A percentile compares a stretch with the other conserved stretches of the same genome.
phyloP scores from a whole-genome alignment of 2,113 vertebrate species.

The Opisthocomus hoazin region DNA sequence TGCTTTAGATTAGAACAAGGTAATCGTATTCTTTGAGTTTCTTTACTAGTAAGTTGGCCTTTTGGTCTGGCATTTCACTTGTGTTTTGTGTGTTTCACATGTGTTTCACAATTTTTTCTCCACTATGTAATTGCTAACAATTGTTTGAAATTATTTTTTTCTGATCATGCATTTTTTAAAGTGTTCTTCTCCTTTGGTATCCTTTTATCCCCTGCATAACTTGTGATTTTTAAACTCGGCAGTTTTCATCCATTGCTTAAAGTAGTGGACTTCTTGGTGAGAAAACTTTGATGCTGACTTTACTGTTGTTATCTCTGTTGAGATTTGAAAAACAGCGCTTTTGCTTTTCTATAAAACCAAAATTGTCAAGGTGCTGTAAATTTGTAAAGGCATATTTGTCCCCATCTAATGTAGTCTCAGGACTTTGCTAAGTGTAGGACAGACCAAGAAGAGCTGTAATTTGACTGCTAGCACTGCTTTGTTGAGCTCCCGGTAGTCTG shows the following conservation, averaged over 20 bases:
- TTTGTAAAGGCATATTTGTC: neutral
- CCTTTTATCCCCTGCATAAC: neutral
- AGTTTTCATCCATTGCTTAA: neutral
- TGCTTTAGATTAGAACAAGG: constrained; percentile 96
- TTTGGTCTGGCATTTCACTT: neutral
- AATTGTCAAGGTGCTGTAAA: neutral
- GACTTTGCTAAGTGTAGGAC: neutral
- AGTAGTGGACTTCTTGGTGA: neutral
- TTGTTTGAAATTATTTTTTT: neutral
- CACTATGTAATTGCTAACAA: neutral
- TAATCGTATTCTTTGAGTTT: constrained; percentile 55
- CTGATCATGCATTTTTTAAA: neutral
- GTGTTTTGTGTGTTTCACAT: neutral
- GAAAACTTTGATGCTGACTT: neutral
- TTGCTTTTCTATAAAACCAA: neutral
- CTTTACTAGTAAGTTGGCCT: neutral
- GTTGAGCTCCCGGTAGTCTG: accelerated
- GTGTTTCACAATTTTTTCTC: neutral
- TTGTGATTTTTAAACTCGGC: neutral
- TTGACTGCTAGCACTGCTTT: neutral
- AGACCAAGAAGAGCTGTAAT: neutral
- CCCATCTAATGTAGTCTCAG: neutral
- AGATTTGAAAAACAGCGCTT: neutral
- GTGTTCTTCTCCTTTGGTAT: neutral
- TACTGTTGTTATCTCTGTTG: neutral